A percentile compares a stretch with the other conserved stretches of the same genome.
Evolutionary conservation across 2,888 invertebrate genomes (phyloP).

Genomic region (Exocentrus adspersus): DNA sequence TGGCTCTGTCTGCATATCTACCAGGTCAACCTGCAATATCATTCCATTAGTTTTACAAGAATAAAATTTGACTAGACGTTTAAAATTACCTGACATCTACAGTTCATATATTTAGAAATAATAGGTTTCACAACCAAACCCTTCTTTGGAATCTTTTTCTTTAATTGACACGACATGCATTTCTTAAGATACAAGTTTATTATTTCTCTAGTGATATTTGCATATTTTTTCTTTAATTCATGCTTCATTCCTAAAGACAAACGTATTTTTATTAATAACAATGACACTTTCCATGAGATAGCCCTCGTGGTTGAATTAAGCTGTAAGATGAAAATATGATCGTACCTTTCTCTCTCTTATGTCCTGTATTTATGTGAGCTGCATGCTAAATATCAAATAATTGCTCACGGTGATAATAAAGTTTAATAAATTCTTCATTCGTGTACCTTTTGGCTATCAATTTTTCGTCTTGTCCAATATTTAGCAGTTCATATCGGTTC

Average conservation of each 20-base stretch:
- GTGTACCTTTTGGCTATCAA: neutral
- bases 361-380: constrained; percentile 6
- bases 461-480: neutral
- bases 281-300: no score
- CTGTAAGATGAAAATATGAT: no score
- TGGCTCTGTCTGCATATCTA: constrained; percentile 54
- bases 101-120: constrained; percentile 24
- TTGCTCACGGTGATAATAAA: neutral
- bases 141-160: constrained; percentile 27
- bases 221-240: constrained; percentile 28
- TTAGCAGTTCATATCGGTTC: neutral
- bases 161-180: constrained; percentile 19
- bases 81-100: constrained; percentile 26
- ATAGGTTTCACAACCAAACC: constrained; percentile 30
- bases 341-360: no score
- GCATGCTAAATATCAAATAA: constrained; percentile 1
- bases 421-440: neutral
- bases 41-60: no score
- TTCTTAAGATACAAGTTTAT: neutral
- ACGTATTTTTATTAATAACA: no score
- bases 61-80: no score
- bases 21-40: constrained; percentile 51
- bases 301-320: no score
- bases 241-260: constrained; percentile 19
- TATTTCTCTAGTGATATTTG: constrained; percentile 10